Percentiles rank a stretch among this genome's conserved stretches.
These are phyloP conservation scores for Lithobius niger DNA, from an alignment of 1,140 invertebrate species.

Conservation along the genomic window DNA sequence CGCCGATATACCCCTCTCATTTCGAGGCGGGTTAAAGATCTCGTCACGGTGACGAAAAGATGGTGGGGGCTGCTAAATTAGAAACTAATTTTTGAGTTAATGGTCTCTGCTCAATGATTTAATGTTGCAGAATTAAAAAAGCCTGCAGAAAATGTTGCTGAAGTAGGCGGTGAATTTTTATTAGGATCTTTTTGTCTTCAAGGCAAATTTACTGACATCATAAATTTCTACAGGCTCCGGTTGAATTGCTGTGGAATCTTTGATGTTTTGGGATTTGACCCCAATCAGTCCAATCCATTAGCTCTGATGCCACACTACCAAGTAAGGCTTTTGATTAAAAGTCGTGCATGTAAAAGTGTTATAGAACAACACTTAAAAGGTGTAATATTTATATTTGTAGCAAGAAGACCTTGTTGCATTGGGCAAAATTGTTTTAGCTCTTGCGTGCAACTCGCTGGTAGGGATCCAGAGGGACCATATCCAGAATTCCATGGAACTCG, in stretches of 20 bases:
- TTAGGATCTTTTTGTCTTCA: too few relatives aligned
- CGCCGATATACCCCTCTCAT: too few relatives aligned
- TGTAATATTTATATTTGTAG: conserved; percentile 26
- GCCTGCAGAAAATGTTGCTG: too few relatives aligned
- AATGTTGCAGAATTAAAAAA: too few relatives aligned
- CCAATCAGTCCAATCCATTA: conserved; percentile 46
- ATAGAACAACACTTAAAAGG: conserved; percentile 4
- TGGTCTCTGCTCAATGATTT: too few relatives aligned
- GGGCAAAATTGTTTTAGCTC: conserved; percentile 76
- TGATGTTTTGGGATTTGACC: conserved; percentile 70
- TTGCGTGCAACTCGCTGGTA: conserved; percentile 79
- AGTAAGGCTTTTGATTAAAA: conserved; percentile 13
- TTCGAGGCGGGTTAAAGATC: too few relatives aligned
- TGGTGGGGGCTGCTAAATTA: too few relatives aligned
- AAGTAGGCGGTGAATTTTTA: too few relatives aligned
- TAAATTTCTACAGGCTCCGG: conserved; percentile 42
- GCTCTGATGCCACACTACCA: conserved; percentile 61
- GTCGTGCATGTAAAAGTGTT: neutral
- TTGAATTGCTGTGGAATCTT: conserved; percentile 67
- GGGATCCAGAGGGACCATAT: conserved; percentile 74
- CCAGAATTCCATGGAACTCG: conserved; percentile 72
- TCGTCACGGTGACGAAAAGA: too few relatives aligned
- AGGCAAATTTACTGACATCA: too few relatives aligned
- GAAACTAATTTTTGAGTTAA: too few relatives aligned
- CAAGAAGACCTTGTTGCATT: conserved; percentile 85